phyloP scores from a whole-genome alignment of 2,113 vertebrate species.

The Callipepla californica region DNA sequence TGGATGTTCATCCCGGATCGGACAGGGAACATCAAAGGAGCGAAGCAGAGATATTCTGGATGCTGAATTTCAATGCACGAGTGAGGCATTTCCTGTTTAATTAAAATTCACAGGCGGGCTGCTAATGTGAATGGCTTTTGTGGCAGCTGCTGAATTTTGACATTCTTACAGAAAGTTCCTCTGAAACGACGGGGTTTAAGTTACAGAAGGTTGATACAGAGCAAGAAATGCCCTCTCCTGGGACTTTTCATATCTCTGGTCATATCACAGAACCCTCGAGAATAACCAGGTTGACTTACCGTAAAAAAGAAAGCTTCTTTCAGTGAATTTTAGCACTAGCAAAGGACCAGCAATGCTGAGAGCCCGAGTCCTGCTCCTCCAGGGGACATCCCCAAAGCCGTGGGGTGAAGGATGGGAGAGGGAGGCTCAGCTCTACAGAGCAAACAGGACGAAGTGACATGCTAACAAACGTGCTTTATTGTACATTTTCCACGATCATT shows the following conservation, averaged over 20 bases:
- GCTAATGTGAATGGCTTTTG: slow-evolving; percentile 57
- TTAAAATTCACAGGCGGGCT: slow-evolving; percentile 67
- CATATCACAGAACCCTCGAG: neutral
- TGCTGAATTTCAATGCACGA: slow-evolving; percentile 34
- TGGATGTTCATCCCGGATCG: neutral
- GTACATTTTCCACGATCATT: slow-evolving; percentile 54
- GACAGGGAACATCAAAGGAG: slow-evolving; percentile 54
- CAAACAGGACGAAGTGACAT: neutral
- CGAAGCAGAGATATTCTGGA: slow-evolving; percentile 40
- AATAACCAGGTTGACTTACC: neutral
- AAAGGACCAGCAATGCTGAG: neutral
- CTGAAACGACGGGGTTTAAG: neutral
- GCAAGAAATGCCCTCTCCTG: neutral
- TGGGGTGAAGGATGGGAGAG: neutral
- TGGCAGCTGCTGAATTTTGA: slow-evolving; percentile 32
- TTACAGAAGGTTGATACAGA: neutral
- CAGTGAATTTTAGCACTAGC: neutral
- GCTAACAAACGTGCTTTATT: slow-evolving; percentile 73
- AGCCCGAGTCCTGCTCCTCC: neutral
- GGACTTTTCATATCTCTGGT: slow-evolving; percentile 6
- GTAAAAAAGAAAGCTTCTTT: neutral
- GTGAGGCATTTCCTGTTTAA: slow-evolving; percentile 64
- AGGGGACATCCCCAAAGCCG: neutral
- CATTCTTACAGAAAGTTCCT: slow-evolving; percentile 22
- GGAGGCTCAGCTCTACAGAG: neutral